phyloP scores from a whole-genome alignment of 2,888 invertebrate genomes.

The Zonitis immaculata region DNA sequence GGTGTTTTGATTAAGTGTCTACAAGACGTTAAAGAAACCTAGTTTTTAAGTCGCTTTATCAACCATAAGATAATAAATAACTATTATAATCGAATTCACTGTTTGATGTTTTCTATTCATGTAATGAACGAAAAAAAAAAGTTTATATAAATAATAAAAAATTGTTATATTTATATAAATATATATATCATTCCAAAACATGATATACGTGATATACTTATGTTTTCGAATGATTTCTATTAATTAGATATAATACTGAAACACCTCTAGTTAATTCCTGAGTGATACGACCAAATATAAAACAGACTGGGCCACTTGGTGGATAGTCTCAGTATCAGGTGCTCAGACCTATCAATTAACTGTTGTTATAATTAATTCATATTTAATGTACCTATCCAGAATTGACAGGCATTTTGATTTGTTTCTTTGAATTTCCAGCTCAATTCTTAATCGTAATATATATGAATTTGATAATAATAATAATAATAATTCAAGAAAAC shows the following conservation, averaged over 20 bases:
- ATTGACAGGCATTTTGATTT: conserved; percentile 35
- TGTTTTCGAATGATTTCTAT: conserved; percentile 16
- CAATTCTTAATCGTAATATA: background rate
- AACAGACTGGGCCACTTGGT: conserved; percentile 42
- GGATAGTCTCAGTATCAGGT: conserved; percentile 45
- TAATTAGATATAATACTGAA: conserved; percentile 30
- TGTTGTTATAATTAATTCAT: conserved; percentile 36
- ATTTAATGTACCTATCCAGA: conserved; percentile 38
- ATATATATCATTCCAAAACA: conserved; percentile 9
- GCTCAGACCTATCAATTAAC: conserved; percentile 47
- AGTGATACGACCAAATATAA: conserved; percentile 22
- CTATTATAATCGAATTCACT: conserved; percentile 30
- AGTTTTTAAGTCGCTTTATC: conserved; percentile 37
- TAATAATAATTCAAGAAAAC: background rate
- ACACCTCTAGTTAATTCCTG: conserved; percentile 27
- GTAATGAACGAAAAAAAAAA: conserved; percentile 6
- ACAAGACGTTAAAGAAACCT: conserved; percentile 38
- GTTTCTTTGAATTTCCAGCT: conserved; percentile 2
- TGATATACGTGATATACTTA: background rate
- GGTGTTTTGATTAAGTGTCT: conserved; percentile 44
- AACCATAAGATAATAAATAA: conserved; percentile 24
- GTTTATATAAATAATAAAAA: conserved; percentile 30
- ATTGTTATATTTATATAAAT: conserved; percentile 6
- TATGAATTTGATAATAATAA: background rate
- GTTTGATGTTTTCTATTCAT: conserved; percentile 37